Base-by-base conservation (phyloP, 1,140 invertebrate species). In the Formica exsecta region DNA sequence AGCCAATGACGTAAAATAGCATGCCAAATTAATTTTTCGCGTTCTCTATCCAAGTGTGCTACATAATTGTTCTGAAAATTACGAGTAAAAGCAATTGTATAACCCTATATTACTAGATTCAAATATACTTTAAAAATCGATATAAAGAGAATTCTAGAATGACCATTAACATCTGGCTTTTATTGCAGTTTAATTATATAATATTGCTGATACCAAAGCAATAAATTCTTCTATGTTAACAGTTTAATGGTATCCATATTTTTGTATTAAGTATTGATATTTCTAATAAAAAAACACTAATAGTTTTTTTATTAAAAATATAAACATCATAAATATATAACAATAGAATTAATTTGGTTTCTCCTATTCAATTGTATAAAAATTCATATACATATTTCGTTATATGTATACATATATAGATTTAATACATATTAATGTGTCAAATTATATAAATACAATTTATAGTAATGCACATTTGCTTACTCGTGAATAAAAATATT, bases 401-500 rank as follows among this genome's bases (percentile, higher is more conserved):
- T 32, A 32, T 32, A 32, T 32, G 29, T 32, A 22, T 22, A 22
- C 22, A 32, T 32, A 32, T 32, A 32, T 32, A 32, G 29, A 32
- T 32, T 32, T 32, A 36, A 85, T 51, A 22, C 16, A 57, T 22
- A 13, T 51, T 2, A 3, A 41, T 65, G 36, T 29, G 8, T 61
- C 6, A 1, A 51, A 13, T 29, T 41, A 66, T 79, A 70, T n/a
- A n/a, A n/a, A n/a, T 32, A 74, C 16, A 64, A 64, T 32, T 41
- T 66, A 22, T 25, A 36, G 64, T 87, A 41, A 68, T 51, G 41
- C 22, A 13, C 1, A 66, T 86, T 77, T 74, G 91, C 91, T 95
- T 96, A 98, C 97, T 91, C 96, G 95, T 66, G 95, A 96, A 91
- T 96, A 97, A 93, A 97, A 97, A 66, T 96, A 92, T 77, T 96